These are phyloP conservation scores for Anguilla obscura DNA, from an alignment of 2,797 vertebrate genomes.

Conservation along the genomic window DNA sequence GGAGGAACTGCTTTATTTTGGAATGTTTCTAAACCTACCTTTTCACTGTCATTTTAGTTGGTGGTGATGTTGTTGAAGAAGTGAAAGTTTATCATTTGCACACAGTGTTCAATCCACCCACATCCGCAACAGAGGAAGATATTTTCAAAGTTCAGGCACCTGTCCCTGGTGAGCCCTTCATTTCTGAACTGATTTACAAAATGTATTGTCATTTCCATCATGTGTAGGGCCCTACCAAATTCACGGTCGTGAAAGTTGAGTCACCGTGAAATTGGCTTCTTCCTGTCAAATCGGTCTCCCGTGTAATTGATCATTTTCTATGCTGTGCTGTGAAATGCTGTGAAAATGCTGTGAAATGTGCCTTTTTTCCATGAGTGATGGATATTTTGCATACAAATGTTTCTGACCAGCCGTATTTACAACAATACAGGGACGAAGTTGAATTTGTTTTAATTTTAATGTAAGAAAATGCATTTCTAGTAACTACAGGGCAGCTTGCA, in stretches of 20 bases:
- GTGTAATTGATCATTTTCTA: too few relatives aligned
- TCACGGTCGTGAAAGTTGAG: background rate
- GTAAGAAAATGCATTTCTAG: background rate
- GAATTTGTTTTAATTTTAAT: background rate
- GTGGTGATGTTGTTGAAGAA: background rate
- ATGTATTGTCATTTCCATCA: background rate
- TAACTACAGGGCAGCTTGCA: too few relatives aligned
- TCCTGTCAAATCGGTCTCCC: too few relatives aligned
- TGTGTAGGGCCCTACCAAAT: background rate
- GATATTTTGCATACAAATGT: background rate
- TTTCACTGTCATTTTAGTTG: background rate
- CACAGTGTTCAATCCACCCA: conserved; percentile 42
- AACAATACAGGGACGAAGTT: background rate
- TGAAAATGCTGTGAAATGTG: background rate
- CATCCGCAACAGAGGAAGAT: conserved; percentile 34
- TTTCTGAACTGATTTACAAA: background rate
- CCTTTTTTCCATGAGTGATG: background rate
- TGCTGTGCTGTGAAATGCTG: too few relatives aligned
- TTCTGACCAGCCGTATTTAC: background rate
- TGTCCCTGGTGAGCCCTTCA: conserved; percentile 44
- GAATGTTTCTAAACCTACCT: background rate
- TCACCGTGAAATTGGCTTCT: too few relatives aligned
- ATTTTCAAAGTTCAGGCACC: conserved; percentile 9
- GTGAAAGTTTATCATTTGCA: conserved; percentile 49
- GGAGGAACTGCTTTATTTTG: background rate